A percentile compares a stretch with the other conserved stretches of the same genome.
phyloP scores from a whole-genome alignment of 2,113 vertebrate species.

The Boulengeromyrus knoepffleri region DNA sequence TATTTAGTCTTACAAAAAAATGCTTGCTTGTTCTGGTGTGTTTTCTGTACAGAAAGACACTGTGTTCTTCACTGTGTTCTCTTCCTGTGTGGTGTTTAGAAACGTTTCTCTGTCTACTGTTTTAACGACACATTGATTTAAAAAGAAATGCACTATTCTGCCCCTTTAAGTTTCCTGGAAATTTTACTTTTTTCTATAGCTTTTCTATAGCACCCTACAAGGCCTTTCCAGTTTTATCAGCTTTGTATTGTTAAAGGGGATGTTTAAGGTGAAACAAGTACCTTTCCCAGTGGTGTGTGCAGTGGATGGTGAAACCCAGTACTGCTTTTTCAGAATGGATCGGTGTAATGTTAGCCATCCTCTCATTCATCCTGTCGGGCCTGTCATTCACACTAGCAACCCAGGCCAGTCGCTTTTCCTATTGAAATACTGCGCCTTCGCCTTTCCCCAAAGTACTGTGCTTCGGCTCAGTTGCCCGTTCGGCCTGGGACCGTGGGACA shows the following conservation, averaged over 20 bases:
- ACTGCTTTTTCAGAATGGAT: neutral
- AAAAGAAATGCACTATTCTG: neutral
- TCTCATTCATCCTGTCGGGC: neutral
- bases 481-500: neutral
- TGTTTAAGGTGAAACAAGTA: neutral
- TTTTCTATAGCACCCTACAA: neutral
- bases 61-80: neutral
- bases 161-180: neutral
- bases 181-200: neutral
- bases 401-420: neutral
- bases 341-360: neutral
- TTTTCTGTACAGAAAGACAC: neutral
- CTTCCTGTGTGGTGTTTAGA: neutral
- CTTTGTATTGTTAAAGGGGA: neutral
- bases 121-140: neutral
- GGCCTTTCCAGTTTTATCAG: neutral
- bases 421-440: neutral
- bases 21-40: neutral
- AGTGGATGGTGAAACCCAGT: neutral
- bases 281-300: neutral
- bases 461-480: neutral
- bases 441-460: neutral
- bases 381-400: neutral
- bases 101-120: neutral
- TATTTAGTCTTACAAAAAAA: neutral